Base-by-base conservation (phyloP, 1,140 invertebrate genomes). In the Heliconius hewitsoni region DNA sequence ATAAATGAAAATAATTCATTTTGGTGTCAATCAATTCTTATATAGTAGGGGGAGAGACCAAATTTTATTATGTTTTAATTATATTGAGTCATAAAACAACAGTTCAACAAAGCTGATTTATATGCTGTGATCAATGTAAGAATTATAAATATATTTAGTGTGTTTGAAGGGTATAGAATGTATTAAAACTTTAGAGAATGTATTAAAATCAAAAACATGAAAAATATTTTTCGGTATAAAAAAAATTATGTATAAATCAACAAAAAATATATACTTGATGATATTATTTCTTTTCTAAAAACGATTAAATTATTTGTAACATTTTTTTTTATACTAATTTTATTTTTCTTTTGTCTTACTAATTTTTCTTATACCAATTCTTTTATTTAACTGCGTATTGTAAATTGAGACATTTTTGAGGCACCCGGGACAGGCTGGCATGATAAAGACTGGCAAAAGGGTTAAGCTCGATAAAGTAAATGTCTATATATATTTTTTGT, bases 81-180 rank as follows among this genome's bases (percentile, higher is more conserved):
- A 66, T 66, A 66, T 27, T 66, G 60, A 66, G 60, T 66, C 60
- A 30, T 66, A 30, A 66, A 30, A 66, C 60, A 66, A 71, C 18
- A 74, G 77, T 66, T 79, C 77, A 74, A 79, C 77, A 79, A 73
- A 74, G 73, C 72, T 74, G 72, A 71, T 30, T 34, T 70, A 46
- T 74, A 46, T 74, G 77, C 77, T 79, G 77, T 79, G 77, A 79
- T 79, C 77, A 66, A 57, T 79, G 18, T 70, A 79, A 57, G 30
- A 66, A 77, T 19, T 55, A 23, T 66, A 66, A 66, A 42, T 77
- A 77, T 78, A 71, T 73, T 78, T 66, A 66, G 60, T 30, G 60
- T 19, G 60, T 27, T 66, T 16, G 27, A 66, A 30, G 23, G 27
- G 60, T 30, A 66, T 66, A 30, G 1, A 30, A 23, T 23, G 23